Conservation (phyloP, 2,888 invertebrate species). For the Actias luna region DNA sequence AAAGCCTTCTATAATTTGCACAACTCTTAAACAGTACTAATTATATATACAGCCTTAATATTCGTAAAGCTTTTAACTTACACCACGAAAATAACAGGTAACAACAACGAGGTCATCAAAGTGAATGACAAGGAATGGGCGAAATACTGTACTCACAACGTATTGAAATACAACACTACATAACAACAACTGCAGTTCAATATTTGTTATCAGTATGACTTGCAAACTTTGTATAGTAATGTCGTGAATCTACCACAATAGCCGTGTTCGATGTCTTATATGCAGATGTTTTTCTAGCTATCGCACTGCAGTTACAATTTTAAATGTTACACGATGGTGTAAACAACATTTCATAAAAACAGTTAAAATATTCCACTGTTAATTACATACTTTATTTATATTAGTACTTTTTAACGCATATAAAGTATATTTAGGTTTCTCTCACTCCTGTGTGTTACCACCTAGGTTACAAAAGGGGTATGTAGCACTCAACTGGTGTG, state of each 20-base stretch:
- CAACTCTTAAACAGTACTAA: no score
- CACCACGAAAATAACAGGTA: conserved; percentile 40
- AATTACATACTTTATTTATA: no score
- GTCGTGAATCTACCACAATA: neutral
- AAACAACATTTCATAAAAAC: no score
- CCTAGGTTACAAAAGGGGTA: no score
- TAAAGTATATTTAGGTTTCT: no score
- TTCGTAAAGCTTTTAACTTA: neutral
- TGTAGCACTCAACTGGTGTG: no score
- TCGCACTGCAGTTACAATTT: neutral
- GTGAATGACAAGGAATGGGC: conserved; percentile 67
- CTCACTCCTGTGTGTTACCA: no score
- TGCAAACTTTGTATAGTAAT: neutral
- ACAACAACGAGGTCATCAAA: conserved; percentile 62
- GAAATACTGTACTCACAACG: conserved; percentile 21
- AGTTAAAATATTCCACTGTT: no score
- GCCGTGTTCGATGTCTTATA: neutral
- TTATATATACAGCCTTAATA: no score
- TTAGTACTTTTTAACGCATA: no score
- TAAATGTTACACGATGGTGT: neutral
- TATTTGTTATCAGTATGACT: neutral
- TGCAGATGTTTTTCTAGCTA: neutral
- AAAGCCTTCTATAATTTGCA: no score
- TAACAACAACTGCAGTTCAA: neutral
- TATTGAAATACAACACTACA: neutral